These are phyloP conservation scores for Chymomyza caudatula DNA, from an alignment of 2,888 invertebrate species.

Conservation along the genomic window DNA sequence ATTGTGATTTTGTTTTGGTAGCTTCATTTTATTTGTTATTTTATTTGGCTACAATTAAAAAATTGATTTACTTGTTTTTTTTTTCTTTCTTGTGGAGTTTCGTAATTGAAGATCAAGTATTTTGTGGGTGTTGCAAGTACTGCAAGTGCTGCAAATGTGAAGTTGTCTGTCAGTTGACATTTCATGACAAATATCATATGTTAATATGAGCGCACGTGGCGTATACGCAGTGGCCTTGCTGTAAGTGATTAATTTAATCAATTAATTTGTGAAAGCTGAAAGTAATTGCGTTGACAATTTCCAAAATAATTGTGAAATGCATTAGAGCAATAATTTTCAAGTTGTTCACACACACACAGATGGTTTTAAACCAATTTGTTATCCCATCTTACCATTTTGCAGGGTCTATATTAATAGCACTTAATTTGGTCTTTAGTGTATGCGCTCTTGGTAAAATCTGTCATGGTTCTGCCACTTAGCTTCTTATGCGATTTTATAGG, in stretches of 20 bases:
- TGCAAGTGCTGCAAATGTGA: slow-evolving; percentile 40
- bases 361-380: not conserved
- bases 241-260: not conserved
- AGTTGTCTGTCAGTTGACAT: slow-evolving; percentile 50
- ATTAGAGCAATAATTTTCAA: not conserved
- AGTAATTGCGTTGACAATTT: not conserved
- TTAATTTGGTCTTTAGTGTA: too few species aligned
- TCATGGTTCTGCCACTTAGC: too few species aligned
- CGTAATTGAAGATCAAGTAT: slow-evolving; percentile 40
- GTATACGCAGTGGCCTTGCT: slow-evolving; percentile 42
- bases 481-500: too few species aligned
- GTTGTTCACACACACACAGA: not conserved
- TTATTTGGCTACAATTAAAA: slow-evolving; percentile 58
- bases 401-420: too few species aligned
- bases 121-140: slow-evolving; percentile 52
- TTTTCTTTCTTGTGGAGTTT: slow-evolving; percentile 53
- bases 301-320: not conserved
- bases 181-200: slow-evolving; percentile 25
- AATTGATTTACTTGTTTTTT: slow-evolving; percentile 36
- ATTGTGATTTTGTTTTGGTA: slow-evolving; percentile 54
- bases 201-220: slow-evolving; percentile 15
- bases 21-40: slow-evolving; percentile 36
- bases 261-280: not conserved
- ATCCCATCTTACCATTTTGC: too few species aligned
- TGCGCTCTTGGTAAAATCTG: too few species aligned